phyloP scores from a whole-genome alignment of 2,797 vertebrate species.

The Lagocephalus sceleratus region DNA sequence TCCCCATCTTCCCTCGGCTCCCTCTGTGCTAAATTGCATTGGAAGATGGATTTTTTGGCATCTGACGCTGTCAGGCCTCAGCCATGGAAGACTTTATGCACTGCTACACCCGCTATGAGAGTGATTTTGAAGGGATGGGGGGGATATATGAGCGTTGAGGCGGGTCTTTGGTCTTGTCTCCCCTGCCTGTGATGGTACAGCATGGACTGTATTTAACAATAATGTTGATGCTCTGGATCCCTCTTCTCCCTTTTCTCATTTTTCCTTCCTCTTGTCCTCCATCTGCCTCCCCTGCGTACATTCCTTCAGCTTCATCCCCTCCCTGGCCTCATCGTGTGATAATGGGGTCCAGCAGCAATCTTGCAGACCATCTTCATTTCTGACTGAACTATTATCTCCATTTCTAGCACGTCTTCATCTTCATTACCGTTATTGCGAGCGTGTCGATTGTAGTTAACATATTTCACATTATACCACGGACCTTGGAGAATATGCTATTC shows the following conservation, averaged over 20 bases:
- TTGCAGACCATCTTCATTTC: slow-evolving; percentile 51
- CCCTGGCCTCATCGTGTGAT: slow-evolving; percentile 56
- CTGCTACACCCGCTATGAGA: slow-evolving; percentile 77
- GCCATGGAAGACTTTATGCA: slow-evolving; percentile 74
- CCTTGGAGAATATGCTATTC: slow-evolving; percentile 29
- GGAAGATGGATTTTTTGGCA: slow-evolving; percentile 78
- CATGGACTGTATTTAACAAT: slow-evolving; percentile 59
- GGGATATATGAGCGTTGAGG: slow-evolving; percentile 72
- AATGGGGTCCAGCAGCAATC: slow-evolving; percentile 56
- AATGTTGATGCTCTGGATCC: slow-evolving; percentile 34
- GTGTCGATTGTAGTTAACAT: slow-evolving; percentile 49
- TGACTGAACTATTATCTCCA: slow-evolving; percentile 57
- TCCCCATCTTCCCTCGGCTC: slow-evolving; percentile 77
- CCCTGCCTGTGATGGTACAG: slow-evolving; percentile 62
- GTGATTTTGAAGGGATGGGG: slow-evolving; percentile 74
- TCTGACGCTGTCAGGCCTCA: slow-evolving; percentile 74
- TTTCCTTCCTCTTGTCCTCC: slow-evolving; percentile 29
- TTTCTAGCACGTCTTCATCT: slow-evolving; percentile 22
- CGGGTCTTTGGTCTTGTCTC: slow-evolving; percentile 66
- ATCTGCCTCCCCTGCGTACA: background rate
- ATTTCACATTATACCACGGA: slow-evolving; percentile 46
- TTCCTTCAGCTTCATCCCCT: slow-evolving; percentile 28
- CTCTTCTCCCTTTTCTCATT: background rate
- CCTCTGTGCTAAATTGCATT: slow-evolving; percentile 77
- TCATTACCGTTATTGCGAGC: slow-evolving; percentile 60